These are phyloP conservation scores for Syrrhaptes paradoxus DNA, from an alignment of 2,113 vertebrate genomes.

Conservation along the genomic window DNA sequence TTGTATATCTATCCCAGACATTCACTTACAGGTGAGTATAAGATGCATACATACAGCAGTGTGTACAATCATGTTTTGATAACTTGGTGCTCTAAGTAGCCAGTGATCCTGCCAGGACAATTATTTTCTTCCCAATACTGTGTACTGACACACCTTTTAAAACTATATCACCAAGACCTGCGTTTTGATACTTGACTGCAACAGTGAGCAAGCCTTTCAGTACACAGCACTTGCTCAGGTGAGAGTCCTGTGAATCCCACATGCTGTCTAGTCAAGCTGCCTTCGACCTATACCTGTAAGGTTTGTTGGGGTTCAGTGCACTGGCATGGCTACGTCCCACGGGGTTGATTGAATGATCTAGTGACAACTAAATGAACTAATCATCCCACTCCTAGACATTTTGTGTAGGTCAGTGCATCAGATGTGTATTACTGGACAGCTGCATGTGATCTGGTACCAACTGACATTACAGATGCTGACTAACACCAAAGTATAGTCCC, in stretches of 20 bases:
- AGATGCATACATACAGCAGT: not conserved
- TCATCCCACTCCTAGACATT: not conserved
- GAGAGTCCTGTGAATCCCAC: not conserved
- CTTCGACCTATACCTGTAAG: not conserved
- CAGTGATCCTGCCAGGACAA: not conserved
- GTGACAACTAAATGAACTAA: not conserved
- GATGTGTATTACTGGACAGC: not conserved
- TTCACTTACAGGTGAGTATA: not conserved
- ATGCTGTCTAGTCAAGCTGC: fast-evolving
- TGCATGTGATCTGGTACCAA: not conserved
- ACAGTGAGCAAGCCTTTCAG: not conserved
- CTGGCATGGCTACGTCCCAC: not conserved
- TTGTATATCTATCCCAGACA: not conserved
- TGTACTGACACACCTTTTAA: not conserved
- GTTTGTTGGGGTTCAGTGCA: not conserved
- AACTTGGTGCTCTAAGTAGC: not conserved
- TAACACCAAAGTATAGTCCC: not conserved
- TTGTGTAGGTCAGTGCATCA: not conserved
- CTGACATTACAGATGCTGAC: not conserved
- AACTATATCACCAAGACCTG: not conserved
- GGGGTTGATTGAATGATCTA: fast-evolving
- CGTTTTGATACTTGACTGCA: not conserved
- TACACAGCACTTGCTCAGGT: fast-evolving
- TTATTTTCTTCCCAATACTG: not conserved
- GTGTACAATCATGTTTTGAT: not conserved